phyloP scores from a whole-genome alignment of 2,113 vertebrate species.

The Antigone vipio region DNA sequence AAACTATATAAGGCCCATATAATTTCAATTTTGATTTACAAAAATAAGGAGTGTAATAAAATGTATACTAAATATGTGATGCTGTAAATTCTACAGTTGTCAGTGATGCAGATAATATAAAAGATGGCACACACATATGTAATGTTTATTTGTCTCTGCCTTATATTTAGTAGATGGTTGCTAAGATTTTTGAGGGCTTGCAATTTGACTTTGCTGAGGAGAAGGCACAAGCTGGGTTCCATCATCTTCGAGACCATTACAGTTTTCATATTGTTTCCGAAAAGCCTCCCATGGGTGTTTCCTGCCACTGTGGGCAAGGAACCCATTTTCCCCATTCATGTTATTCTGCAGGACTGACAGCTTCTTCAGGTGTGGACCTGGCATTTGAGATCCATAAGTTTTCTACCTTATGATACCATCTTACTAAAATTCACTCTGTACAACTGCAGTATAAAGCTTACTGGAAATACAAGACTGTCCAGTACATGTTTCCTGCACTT shows the following conservation, averaged over 20 bases:
- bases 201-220: neutral
- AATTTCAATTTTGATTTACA: neutral
- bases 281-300: neutral
- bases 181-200: neutral
- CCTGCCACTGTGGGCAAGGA: neutral
- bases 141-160: neutral
- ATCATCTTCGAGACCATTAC: neutral
- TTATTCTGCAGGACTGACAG: fast-evolving
- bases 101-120: neutral
- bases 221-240: neutral
- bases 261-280: neutral
- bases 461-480: neutral
- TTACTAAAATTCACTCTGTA: neutral
- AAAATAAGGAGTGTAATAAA: neutral
- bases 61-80: neutral
- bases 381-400: neutral
- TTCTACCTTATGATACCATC: neutral
- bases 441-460: neutral
- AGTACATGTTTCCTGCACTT: neutral
- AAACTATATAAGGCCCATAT: neutral
- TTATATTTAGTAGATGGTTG: neutral
- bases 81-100: neutral
- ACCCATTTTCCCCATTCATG: neutral
- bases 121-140: fast-evolving
- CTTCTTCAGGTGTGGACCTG: neutral